These are phyloP conservation scores for Linnaemya tessellans DNA, from an alignment of 2,888 invertebrate species.

Conservation along the genomic window DNA sequence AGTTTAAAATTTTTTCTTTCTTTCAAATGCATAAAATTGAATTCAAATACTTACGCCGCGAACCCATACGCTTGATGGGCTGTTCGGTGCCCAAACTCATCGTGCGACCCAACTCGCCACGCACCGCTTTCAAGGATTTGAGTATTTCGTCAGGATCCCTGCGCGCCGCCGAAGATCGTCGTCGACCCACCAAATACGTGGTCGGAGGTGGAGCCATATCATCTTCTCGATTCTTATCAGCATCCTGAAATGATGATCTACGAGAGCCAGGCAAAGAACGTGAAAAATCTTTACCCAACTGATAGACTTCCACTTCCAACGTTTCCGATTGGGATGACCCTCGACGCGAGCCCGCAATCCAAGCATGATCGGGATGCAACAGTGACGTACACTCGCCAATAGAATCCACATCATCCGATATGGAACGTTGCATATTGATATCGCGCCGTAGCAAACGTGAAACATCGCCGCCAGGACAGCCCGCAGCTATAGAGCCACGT, in stretches of 20 bases:
- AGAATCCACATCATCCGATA: constrained; percentile 90
- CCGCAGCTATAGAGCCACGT: constrained; percentile 87
- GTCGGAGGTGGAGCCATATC: constrained; percentile 84
- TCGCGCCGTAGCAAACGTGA: constrained; percentile 88
- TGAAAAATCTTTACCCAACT: constrained; percentile 93
- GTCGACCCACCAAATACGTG: constrained; percentile 87
- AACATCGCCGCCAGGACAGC: constrained; percentile 85
- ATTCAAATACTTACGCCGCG: constrained; percentile 87
- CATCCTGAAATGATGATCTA: constrained; percentile 91
- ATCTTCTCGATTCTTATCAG: constrained; percentile 85
- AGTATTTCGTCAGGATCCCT: constrained; percentile 93
- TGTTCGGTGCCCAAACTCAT: constrained; percentile 89
- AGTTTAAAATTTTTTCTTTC: not conserved
- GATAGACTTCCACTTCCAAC: constrained; percentile 92
- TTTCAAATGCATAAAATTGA: not conserved
- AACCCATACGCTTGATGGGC: constrained; percentile 84
- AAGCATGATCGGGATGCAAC: constrained; percentile 94
- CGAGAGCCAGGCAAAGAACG: constrained; percentile 93
- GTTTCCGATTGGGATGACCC: constrained; percentile 96
- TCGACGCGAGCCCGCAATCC: constrained; percentile 89
- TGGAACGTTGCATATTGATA: constrained; percentile 89
- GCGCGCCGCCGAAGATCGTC: constrained; percentile 91
- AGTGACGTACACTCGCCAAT: constrained; percentile 90
- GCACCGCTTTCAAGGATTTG: constrained; percentile 91
- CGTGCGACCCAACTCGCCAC: constrained; percentile 91